Evolutionary conservation across 2,797 vertebrate genomes (phyloP).

Genomic region (Pipistrellus kuhlii): DNA sequence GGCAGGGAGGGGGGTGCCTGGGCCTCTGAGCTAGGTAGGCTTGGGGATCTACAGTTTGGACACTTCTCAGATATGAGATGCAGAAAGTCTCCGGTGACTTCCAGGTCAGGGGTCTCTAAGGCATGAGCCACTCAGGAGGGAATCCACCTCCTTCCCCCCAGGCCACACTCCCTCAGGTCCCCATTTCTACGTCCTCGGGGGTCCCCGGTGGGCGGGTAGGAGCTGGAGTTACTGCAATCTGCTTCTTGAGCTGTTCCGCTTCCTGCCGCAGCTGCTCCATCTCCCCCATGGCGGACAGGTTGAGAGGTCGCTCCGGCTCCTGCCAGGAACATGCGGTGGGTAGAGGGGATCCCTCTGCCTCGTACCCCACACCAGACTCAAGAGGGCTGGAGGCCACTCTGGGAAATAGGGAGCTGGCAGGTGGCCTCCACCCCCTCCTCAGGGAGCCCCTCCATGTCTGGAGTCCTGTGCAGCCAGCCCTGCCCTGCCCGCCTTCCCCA

Average conservation of each 20-base stretch:
- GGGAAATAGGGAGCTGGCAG: background rate
- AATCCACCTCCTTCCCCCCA: background rate
- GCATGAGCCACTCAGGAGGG: background rate
- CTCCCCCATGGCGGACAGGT: constrained; percentile 92
- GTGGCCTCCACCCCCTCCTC: background rate
- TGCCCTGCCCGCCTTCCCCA: background rate
- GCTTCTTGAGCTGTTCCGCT: constrained; percentile 96
- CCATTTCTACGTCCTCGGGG: background rate
- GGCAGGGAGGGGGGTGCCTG: background rate
- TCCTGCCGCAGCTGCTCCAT: constrained; percentile 97
- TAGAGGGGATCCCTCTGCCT: background rate
- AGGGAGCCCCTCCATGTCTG: background rate
- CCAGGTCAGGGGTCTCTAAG: background rate
- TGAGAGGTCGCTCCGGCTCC: constrained; percentile 46
- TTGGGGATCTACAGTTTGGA: background rate
- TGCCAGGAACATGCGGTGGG: constrained; percentile 11
- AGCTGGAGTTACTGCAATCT: constrained; percentile 93
- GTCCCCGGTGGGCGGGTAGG: background rate
- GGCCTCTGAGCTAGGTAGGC: background rate
- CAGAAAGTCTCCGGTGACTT: background rate
- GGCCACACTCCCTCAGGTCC: constrained; percentile 2
- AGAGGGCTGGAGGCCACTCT: background rate
- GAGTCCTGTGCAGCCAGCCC: background rate
- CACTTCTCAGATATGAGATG: background rate
- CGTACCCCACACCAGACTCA: background rate